Evolutionary conservation across 1,140 invertebrate genomes (phyloP), one percentile per base, ranked within the genome.

Genomic region (Drosophila busckii): DNA sequence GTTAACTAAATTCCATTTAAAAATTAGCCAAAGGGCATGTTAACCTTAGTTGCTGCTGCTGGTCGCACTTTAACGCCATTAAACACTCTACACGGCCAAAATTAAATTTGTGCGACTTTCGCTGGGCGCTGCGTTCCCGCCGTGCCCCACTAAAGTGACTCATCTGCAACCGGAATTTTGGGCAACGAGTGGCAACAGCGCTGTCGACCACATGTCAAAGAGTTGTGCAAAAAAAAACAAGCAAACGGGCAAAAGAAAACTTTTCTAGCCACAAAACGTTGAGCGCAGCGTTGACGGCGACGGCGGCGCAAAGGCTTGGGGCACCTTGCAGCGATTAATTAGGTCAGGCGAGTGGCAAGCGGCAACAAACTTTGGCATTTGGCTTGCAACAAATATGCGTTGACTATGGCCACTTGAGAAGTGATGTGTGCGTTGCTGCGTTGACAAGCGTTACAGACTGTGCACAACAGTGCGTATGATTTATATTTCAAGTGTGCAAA

Each of bases 391-490:
- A 54, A 49, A 15, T 38, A 16, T 22, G 15, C 19, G 22, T 40
- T 10, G 31, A 12, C 20, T 7, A 13, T 16, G 5, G 23, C 29
- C 20, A 34, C 16, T 25, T 41, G 40, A n/a, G n/a, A n/a, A n/a
- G n/a, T 15, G 49, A 53, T 52, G 35, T 40, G 22, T 15, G 8
- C 44, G 19, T 20, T 28, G 40, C 19, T 9, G 20, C 8, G 17
- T 10, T 13, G 41, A n/a, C n/a, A n/a, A n/a, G n/a, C n/a, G n/a
- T n/a, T n/a, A n/a, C n/a, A n/a, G n/a, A n/a, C n/a, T n/a, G n/a
- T n/a, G n/a, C n/a, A 59, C 73, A 64, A 71, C 73, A 41, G 68
- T 80, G 73, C 73, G 73, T 78, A 78, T 78, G 73, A 78, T 73
- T 80, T 78, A 78, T 76, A 61, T 56, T 19, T 34, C 49, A 49